Conservation (phyloP, 2,113 vertebrate genomes). For the Perccottus glenii region DNA sequence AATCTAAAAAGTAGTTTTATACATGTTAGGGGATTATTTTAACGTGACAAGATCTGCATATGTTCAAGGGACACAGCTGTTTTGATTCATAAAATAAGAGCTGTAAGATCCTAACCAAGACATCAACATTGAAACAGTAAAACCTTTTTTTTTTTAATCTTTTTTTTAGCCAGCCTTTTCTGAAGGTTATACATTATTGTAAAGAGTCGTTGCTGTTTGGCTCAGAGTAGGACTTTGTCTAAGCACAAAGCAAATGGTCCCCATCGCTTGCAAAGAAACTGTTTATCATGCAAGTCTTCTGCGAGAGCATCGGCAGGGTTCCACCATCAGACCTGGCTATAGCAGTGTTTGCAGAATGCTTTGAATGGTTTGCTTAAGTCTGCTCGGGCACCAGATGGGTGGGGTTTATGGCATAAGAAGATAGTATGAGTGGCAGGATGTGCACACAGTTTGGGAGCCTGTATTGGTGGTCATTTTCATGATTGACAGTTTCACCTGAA, state of each 20-base stretch:
- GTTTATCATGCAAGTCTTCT: constrained; percentile 52
- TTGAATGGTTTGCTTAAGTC: constrained; percentile 56
- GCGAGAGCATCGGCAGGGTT: constrained; percentile 34
- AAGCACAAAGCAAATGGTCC: constrained; percentile 64
- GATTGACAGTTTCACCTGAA: constrained; percentile 65
- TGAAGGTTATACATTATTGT: constrained; percentile 46
- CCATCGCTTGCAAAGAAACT: constrained; percentile 39
- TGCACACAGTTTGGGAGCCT: constrained; percentile 56
- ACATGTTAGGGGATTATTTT: too few relatives aligned
- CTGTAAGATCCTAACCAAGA: too few relatives aligned
- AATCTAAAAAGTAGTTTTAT: too few relatives aligned
- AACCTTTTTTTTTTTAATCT: constrained; percentile 12
- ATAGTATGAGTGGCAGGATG: constrained; percentile 58
- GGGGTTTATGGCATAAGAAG: constrained; percentile 56
- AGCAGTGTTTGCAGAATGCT: constrained; percentile 60
- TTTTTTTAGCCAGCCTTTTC: constrained; percentile 21
- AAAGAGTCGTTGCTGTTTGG: constrained; percentile 59
- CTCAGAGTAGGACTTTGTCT: constrained; percentile 54
- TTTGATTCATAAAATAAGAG: too few relatives aligned
- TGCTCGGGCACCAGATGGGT: constrained; percentile 60
- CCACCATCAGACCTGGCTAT: constrained; percentile 62
- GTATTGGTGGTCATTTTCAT: constrained; percentile 22
- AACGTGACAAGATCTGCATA: too few relatives aligned
- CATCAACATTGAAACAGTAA: constrained; percentile 7
- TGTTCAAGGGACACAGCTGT: too few relatives aligned